Percentiles rank a stretch among this genome's conserved stretches.
These are phyloP conservation scores for Cephus pygmeus DNA, from an alignment of 2,888 invertebrate species.

Conservation along the genomic window DNA sequence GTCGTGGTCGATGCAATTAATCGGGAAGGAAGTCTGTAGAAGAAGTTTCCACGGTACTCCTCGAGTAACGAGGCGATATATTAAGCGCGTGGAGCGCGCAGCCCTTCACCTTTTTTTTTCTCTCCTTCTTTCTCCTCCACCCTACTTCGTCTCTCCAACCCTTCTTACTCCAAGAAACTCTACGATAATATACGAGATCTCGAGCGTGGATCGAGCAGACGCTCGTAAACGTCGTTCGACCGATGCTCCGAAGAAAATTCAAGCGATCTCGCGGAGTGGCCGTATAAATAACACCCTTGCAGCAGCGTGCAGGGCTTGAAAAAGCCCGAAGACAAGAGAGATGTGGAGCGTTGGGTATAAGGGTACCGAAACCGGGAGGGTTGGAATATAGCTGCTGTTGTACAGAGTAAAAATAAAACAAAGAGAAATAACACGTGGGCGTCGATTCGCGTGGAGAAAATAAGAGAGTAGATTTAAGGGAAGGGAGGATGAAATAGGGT, in stretches of 20 bases:
- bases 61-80: background rate
- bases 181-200: background rate
- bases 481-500: background rate
- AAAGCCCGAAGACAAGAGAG: background rate
- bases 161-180: background rate
- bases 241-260: slow-evolving; percentile 6
- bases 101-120: background rate
- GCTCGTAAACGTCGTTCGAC: background rate
- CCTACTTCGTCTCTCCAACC: background rate
- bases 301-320: background rate
- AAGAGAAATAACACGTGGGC: background rate
- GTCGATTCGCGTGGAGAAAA: background rate
- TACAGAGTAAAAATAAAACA: background rate
- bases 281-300: slow-evolving; percentile 6
- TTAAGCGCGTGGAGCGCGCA: background rate
- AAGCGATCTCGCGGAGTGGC: slow-evolving; percentile 3
- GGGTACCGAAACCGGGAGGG: background rate
- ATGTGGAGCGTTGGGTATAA: background rate
- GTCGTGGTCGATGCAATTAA: slow-evolving; percentile 1
- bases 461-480: slow-evolving; percentile 10
- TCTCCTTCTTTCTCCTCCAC: too few relatives aligned
- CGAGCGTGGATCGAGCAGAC: background rate
- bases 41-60: background rate
- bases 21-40: background rate
- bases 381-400: background rate